phyloP scores from a whole-genome alignment of 2,888 invertebrate genomes.

The Hemaris fuciformis region DNA sequence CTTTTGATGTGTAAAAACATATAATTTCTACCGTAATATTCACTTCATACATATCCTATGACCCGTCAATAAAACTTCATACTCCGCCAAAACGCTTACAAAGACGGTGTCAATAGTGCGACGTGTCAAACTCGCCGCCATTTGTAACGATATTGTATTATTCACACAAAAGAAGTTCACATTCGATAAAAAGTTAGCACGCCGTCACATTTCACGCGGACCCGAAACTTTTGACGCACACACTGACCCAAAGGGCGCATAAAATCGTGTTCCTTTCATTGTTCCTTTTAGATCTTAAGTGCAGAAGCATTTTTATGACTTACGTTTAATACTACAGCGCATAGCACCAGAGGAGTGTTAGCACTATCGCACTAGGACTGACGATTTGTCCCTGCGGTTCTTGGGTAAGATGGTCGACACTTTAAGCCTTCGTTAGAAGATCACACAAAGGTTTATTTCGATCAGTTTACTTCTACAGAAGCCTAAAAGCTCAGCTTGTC shows the following conservation, averaged over 20 bases:
- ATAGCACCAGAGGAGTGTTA: too few relatives aligned
- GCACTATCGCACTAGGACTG: too few relatives aligned
- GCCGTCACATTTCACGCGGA: not conserved
- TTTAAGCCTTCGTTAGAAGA: too few relatives aligned
- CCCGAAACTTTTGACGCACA: not conserved
- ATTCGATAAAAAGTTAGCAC: conserved; percentile 3
- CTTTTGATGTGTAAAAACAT: too few relatives aligned
- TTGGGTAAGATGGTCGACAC: too few relatives aligned
- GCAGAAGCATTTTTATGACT: not conserved
- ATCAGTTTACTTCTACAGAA: too few relatives aligned
- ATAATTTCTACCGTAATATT: too few relatives aligned
- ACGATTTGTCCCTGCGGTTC: too few relatives aligned
- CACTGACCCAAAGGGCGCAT: not conserved
- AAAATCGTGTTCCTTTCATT: not conserved
- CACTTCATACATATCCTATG: too few relatives aligned
- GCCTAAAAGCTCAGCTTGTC: too few relatives aligned
- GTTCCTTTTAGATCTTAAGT: not conserved
- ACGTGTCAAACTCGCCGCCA: not conserved
- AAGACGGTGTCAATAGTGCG: not conserved
- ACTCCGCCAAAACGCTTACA: not conserved
- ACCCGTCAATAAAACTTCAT: not conserved
- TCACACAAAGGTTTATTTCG: too few relatives aligned
- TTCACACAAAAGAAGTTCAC: conserved; percentile 6
- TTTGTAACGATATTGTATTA: not conserved
- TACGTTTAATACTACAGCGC: too few relatives aligned